These are phyloP conservation scores for Meteorus colon DNA, from an alignment of 2,888 invertebrate species.

Conservation along the genomic window DNA sequence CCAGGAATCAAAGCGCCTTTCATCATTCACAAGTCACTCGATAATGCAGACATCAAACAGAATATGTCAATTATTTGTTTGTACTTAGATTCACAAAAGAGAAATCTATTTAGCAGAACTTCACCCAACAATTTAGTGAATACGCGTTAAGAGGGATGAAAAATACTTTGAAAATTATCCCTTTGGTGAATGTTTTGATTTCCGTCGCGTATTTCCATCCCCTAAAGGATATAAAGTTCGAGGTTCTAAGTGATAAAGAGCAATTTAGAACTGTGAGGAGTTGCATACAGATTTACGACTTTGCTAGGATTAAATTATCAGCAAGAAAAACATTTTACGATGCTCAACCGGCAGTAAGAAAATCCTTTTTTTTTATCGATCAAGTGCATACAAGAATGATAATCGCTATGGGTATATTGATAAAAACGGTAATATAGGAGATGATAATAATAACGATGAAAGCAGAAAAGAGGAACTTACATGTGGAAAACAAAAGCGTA, in stretches of 20 bases:
- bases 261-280: slow-evolving; percentile 16
- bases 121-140: slow-evolving; percentile 9
- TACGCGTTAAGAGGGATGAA: not conserved
- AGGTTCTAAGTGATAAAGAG: slow-evolving; percentile 10
- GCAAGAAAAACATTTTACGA: slow-evolving; percentile 37
- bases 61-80: no score
- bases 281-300: slow-evolving; percentile 42
- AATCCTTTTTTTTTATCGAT: slow-evolving; percentile 34
- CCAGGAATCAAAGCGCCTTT: no score
- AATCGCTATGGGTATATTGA: no score
- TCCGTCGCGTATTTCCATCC: slow-evolving; percentile 21
- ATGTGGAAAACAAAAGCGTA: no score
- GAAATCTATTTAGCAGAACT: slow-evolving; percentile 37
- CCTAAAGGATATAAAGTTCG: slow-evolving; percentile 10
- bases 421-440: no score
- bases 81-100: not conserved
- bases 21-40: no score
- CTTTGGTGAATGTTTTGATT: slow-evolving; percentile 11
- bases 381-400: slow-evolving; percentile 14
- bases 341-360: slow-evolving; percentile 17
- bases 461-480: no score
- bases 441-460: no score
- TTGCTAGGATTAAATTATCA: slow-evolving; percentile 39
- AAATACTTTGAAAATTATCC: slow-evolving; percentile 19
- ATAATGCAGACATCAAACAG: no score